Base-by-base conservation (phyloP, 2,797 vertebrate species). In the Pitangus sulphuratus region DNA sequence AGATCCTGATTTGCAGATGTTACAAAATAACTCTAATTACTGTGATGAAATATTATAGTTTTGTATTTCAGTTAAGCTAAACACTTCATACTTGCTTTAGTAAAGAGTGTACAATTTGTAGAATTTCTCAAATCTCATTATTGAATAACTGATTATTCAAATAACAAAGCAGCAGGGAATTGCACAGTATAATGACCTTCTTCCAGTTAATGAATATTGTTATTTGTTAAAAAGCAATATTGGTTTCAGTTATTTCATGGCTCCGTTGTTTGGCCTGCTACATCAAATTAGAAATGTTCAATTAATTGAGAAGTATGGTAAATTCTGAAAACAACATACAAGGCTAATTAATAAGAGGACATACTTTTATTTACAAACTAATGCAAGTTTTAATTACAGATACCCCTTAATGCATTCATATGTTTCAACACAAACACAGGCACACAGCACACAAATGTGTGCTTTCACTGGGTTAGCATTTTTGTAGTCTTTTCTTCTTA, bases 81-180 rank as follows among this genome's bases (percentile, higher is more conserved):
- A 76, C 37, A 57, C 18, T 77, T 86, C n/a, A 20, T 71, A 42
- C 24, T 68, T 6, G 0, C 90, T 93, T 92, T 35, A 60, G 53
- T 25, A 93, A 94, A 85, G 22, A 75, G 28, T 28, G 30, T 69
- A 42, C 53, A 83, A 44, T 83, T 86, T 53, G 10, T 56, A 92
- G 26, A 28, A 58, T 88, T 95, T 87, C 83, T 94, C 42, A 88
- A 58, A 89, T 80, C 70, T 92, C 65, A 47, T 85, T 96, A 82
- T 53, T 51, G 30, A 92, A 95, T 30, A 30, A 87, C 44, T 56
- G 57, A 71, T 90, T 89, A 72, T 85, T 86, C 84, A 84, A 75
- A 85, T 57, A 85, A 84, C 39, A 92, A 89, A 94, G 26, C 81
- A 87, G 17, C 39, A 62, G 88, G 61, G 78, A 92, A 84, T 90